Conservation (phyloP, 2,113 vertebrate genomes). For the Typhlomys cinereus region DNA sequence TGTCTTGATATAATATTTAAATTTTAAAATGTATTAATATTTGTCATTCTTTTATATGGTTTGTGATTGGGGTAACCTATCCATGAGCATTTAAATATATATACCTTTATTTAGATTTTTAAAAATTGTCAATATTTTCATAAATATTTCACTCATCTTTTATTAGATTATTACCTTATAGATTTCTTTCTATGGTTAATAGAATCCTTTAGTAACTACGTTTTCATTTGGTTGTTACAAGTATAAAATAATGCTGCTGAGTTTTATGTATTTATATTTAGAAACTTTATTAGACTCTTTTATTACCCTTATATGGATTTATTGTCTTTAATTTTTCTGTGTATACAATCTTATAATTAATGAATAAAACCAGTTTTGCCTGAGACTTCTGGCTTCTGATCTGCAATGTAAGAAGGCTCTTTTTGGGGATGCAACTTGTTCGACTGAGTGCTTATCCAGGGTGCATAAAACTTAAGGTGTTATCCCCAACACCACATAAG, state of each 20-base stretch:
- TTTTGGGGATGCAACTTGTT: neutral
- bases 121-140: neutral
- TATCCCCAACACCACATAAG: neutral
- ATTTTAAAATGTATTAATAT: too few relatives aligned
- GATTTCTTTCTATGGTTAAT: neutral
- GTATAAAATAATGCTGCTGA: neutral
- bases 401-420: neutral
- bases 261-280: neutral
- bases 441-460: neutral
- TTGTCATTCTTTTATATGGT: too few relatives aligned
- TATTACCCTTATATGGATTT: neutral
- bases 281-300: neutral
- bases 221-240: neutral
- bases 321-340: neutral
- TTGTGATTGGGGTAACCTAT: too few relatives aligned
- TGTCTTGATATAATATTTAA: slow-evolving; percentile 7
- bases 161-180: neutral
- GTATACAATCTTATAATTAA: neutral
- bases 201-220: neutral
- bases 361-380: neutral
- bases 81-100: too few relatives aligned
- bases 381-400: neutral
- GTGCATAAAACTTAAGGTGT: too few relatives aligned
- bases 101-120: too few relatives aligned
- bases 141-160: neutral